These are phyloP conservation scores for Epinephelus fuscoguttatus DNA, from an alignment of 2,113 vertebrate genomes.

Conservation along the genomic window DNA sequence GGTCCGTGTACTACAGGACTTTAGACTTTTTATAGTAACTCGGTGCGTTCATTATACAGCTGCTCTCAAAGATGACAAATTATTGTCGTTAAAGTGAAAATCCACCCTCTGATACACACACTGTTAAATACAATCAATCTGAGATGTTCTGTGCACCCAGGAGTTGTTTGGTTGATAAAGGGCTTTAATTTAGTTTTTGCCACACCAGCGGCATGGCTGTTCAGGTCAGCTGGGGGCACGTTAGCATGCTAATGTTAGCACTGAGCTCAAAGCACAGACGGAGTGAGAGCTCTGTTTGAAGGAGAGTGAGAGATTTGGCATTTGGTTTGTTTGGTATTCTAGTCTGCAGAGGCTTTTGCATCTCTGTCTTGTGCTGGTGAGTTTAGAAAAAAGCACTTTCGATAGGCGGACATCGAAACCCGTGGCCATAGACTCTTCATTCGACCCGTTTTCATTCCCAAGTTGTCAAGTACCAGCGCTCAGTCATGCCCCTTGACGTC, in stretches of 20 bases:
- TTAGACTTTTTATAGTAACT: background rate
- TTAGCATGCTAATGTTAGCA: slow-evolving; percentile 2
- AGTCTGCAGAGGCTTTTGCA: background rate
- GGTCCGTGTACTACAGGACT: slow-evolving; percentile 11
- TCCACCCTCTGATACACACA: slow-evolving; percentile 35
- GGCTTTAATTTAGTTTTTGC: slow-evolving; percentile 52
- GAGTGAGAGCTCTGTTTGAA: background rate
- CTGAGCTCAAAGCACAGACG: background rate
- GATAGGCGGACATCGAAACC: background rate
- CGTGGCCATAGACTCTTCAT: background rate
- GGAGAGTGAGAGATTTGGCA: background rate
- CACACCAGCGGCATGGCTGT: background rate
- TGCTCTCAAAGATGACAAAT: slow-evolving; percentile 48
- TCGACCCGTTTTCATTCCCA: too few species aligned
- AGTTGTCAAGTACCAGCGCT: too few species aligned
- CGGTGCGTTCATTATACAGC: slow-evolving; percentile 16
- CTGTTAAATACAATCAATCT: slow-evolving; percentile 45
- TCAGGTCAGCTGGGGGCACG: background rate
- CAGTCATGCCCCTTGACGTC: too few species aligned
- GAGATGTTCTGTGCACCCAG: slow-evolving; percentile 19
- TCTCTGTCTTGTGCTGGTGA: background rate
- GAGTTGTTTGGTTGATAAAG: slow-evolving; percentile 60
- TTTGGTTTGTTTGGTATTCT: background rate
- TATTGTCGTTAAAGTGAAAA: slow-evolving; percentile 51
- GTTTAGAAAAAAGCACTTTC: background rate